Base-by-base conservation (phyloP, 2,113 vertebrate genomes). In the Hucho hucho region DNA sequence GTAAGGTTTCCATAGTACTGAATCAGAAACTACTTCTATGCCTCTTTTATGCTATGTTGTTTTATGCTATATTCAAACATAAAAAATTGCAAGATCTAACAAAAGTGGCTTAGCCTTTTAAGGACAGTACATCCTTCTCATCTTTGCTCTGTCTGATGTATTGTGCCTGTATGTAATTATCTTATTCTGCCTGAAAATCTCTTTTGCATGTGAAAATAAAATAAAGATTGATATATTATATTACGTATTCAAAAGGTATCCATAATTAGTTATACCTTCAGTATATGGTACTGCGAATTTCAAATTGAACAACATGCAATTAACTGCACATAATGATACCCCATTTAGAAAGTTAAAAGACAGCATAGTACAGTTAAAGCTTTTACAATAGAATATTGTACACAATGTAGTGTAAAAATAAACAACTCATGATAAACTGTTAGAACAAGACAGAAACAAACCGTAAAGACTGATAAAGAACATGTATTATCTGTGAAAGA, bases 401-500 rank as follows among this genome's bases (percentile, higher is more conserved):
- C 14, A 53, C 49, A 53, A 14, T n/a, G n/a, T 53, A 53, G 2
- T 61, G 18, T 24, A 22, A 59, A 59, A 24, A 22, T 24, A 20
- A 56, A 20, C 13, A 20, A 14, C 4, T 6, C 4, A 56, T 56
- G 13, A 56, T 56, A 56, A 56, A 14, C 58, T 24, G 58, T 61
- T 22, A 61, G 58, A 61, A 61, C 64, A 65, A 28, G 64, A 65
- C 14, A 4, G 64, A 67, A 67, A 32, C 25, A 22, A 22, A 14
- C n/a, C 20, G 28, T 67, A 20, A 49, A 67, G 64, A 67, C 64
- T 67, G 29, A 37, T 20, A 32, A 18, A 58, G 69, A 80, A 80
- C 75, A 73, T 76, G 67, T 72, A 69, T 72, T 43, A 43, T 43
- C 79, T 84, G 75, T 73, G 80, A 70, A 69, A 87, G 77, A 86